Percentiles rank a stretch among this genome's conserved stretches.
phyloP scores from a whole-genome alignment of 2,888 invertebrate genomes.

The Cinara cedri region DNA sequence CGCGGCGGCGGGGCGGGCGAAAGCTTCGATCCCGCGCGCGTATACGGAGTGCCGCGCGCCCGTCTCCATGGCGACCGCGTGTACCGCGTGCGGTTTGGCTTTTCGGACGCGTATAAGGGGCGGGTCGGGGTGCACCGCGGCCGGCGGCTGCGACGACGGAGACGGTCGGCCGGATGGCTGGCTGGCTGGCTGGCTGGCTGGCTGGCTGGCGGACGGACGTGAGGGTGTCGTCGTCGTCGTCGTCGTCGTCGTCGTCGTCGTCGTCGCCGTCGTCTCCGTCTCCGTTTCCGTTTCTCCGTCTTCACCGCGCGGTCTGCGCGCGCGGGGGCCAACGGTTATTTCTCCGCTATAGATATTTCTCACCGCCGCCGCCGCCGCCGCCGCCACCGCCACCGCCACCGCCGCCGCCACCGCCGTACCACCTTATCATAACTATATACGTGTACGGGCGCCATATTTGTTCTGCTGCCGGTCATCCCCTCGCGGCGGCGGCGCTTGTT shows the following conservation, averaged over 20 bases:
- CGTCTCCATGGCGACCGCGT: conserved; percentile 44
- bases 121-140: neutral
- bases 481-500: conserved; percentile 20
- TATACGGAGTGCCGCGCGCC: neutral
- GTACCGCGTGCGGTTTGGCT: conserved; percentile 46
- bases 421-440: conserved; percentile 49
- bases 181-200: neutral
- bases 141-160: too few species aligned
- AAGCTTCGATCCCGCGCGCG: conserved; percentile 44
- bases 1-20: neutral
- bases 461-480: conserved; percentile 54
- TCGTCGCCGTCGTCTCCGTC: neutral
- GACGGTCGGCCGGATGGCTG: neutral
- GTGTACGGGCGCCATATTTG: conserved; percentile 56
- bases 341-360: conserved; percentile 7
- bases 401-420: conserved; percentile 20
- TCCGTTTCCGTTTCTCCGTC: neutral
- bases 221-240: neutral
- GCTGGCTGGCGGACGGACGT: neutral
- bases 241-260: neutral
- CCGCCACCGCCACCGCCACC: too few species aligned
- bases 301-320: too few species aligned
- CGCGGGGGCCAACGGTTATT: too few species aligned
- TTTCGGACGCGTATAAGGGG: conserved; percentile 37
- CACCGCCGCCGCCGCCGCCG: conserved; percentile 14